A percentile compares a stretch with the other conserved stretches of the same genome.
phyloP scores from a whole-genome alignment of 1,140 invertebrate genomes.

The Brachionus koreanus region DNA sequence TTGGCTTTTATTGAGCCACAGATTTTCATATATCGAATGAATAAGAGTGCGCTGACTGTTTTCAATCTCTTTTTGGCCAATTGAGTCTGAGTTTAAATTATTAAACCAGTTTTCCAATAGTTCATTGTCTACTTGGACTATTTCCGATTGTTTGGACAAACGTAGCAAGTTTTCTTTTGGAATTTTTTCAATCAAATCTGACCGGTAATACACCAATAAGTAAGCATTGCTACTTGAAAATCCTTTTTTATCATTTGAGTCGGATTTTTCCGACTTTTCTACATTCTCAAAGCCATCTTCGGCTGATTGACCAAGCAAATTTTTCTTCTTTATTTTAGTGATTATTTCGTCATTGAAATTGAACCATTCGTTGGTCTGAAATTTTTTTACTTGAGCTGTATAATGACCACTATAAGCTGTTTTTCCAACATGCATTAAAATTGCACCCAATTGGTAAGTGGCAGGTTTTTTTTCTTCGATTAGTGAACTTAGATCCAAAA shows the following conservation, averaged over 20 bases:
- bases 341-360: slow-evolving; percentile 70
- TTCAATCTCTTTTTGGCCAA: neutral
- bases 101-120: slow-evolving; percentile 34
- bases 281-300: slow-evolving; percentile 59
- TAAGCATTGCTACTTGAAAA: slow-evolving; percentile 20
- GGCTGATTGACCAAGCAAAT: slow-evolving; percentile 55
- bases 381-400: slow-evolving; percentile 65
- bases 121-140: slow-evolving; percentile 11
- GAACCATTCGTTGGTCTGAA: slow-evolving; percentile 63
- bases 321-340: slow-evolving; percentile 64
- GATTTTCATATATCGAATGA: slow-evolving; percentile 10
- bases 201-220: slow-evolving; percentile 17
- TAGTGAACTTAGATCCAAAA: slow-evolving; percentile 67
- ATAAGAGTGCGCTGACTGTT: neutral
- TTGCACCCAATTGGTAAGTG: slow-evolving; percentile 66
- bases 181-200: neutral
- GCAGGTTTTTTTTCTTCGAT: slow-evolving; percentile 44
- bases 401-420: slow-evolving; percentile 71
- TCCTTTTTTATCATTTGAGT: slow-evolving; percentile 44
- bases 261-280: slow-evolving; percentile 53
- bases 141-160: neutral
- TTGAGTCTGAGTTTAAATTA: neutral
- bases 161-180: neutral
- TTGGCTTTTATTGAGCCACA: neutral
- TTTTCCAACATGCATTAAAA: slow-evolving; percentile 67